These are phyloP conservation scores for Brassicogethes aeneus DNA, from an alignment of 2,888 invertebrate species.

Conservation along the genomic window DNA sequence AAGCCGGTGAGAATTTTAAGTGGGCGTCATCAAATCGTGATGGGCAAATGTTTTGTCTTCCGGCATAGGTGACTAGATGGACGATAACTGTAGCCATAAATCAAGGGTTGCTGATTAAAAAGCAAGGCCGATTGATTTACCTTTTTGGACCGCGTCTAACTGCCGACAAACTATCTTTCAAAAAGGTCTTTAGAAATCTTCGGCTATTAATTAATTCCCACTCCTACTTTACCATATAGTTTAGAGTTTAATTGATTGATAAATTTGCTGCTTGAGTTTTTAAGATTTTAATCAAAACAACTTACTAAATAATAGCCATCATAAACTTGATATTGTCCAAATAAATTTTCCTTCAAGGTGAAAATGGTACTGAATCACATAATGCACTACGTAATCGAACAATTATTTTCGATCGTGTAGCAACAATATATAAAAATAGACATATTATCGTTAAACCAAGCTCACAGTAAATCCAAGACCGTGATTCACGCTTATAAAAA, in stretches of 20 bases:
- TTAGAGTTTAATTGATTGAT: neutral
- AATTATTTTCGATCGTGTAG: neutral
- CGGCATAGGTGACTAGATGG: constrained; percentile 27
- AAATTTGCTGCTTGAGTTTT: too few species aligned
- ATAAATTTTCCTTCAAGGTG: constrained; percentile 18
- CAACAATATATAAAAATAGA: constrained; percentile 1
- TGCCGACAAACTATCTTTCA: neutral
- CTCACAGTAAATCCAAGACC: neutral
- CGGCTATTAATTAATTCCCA: constrained; percentile 1
- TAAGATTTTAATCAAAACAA: too few species aligned
- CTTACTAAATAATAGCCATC: too few species aligned
- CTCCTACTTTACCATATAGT: neutral
- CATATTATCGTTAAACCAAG: neutral
- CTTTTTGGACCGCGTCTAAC: constrained; percentile 11
- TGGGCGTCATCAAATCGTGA: constrained; percentile 5
- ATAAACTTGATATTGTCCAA: neutral
- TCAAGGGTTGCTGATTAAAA: constrained; percentile 28
- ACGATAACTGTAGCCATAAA: constrained; percentile 24
- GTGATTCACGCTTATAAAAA: neutral
- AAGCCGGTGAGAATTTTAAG: constrained; percentile 3
- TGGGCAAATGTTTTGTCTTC: constrained; percentile 24
- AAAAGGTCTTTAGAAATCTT: neutral
- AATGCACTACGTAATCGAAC: neutral
- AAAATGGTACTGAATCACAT: constrained; percentile 16
- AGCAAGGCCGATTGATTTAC: constrained; percentile 21